Conservation (phyloP, 1,140 invertebrate genomes). For the Euwallacea fornicatus region DNA sequence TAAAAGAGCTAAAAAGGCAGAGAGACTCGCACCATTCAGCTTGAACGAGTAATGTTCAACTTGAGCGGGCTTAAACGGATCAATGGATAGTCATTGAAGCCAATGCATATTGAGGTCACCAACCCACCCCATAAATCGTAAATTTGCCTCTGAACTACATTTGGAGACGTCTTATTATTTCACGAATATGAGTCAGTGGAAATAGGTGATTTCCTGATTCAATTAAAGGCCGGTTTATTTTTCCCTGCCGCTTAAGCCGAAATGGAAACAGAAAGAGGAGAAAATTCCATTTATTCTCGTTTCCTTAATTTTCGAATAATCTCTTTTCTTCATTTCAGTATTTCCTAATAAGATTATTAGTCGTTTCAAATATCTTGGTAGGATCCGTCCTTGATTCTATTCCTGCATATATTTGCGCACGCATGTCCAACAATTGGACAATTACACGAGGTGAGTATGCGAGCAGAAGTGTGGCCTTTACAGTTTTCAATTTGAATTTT, state of each 20-base stretch:
- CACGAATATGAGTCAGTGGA: slow-evolving; percentile 4
- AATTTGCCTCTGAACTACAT: background rate
- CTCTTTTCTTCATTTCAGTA: slow-evolving; percentile 16
- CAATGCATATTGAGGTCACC: no score
- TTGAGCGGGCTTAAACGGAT: no score
- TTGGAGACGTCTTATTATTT: background rate
- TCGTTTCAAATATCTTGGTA: slow-evolving; percentile 13
- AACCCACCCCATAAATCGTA: background rate
- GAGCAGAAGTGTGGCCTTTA: no score
- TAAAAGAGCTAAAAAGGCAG: no score
- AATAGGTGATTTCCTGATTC: slow-evolving; percentile 13
- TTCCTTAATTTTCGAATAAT: slow-evolving; percentile 31
- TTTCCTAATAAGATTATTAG: slow-evolving; percentile 28
- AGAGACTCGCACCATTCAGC: no score
- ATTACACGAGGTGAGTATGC: no score
- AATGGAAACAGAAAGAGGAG: slow-evolving; percentile 18
- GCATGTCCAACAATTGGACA: no score
- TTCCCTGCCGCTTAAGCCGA: slow-evolving; percentile 10
- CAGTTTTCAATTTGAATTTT: no score
- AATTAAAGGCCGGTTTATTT: slow-evolving; percentile 16
- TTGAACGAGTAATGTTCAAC: no score
- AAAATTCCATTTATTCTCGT: slow-evolving; percentile 22
- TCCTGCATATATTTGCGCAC: no score
- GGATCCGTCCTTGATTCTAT: no score
- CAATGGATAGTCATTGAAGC: no score